Base-by-base conservation (phyloP, 2,113 vertebrate genomes). In the Pseudolaguvia tuberculata region DNA sequence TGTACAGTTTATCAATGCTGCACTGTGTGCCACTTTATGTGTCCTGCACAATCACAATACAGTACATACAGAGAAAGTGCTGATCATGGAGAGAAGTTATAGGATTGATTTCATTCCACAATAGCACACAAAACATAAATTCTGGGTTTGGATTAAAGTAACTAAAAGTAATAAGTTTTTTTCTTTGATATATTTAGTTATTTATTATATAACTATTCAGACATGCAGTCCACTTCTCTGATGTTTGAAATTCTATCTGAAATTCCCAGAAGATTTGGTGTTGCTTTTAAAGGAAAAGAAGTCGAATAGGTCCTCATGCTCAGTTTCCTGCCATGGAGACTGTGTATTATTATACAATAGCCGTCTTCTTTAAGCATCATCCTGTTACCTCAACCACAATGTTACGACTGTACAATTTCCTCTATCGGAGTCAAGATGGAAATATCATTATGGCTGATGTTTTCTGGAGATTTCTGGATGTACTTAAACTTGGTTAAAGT, bases 271-370 rank as follows among this genome's bases (percentile, higher is more conserved):
- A 25, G 29, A 20, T 18, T 10, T 27, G 56, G 21, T 42, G 31
- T 73, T 76, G 31, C 25, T 48, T 17, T 76, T 14, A 57, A 75
- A 25, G 47, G 39, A 57, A 45, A 13, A 76, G 39, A 42, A 67
- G 63, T 47, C 39, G 14, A 61, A 27, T 27, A 50, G 70, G 52
- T 50, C 58, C 21, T 73, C 72, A 70, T 66, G 62, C 66, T 77
- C 69, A 70, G 52, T 23, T 78, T 81, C 63, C 66, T 81, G 67
- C 47, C 70, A 31, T 42, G 61, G 42, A 59, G 71, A 69, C 57
- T 80, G 39, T 59, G 61, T n/a, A 18, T 51, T 61, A 51, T 47
- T 59, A 70, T 75, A 81, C 79, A 80, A 80, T 80, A 72, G 79
- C 21, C 20, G 29, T 69, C 63, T 45, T 76, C 78, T 72, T 70